Base-by-base conservation (phyloP, 2,888 invertebrate genomes). In the Cantharis flavilabris region DNA sequence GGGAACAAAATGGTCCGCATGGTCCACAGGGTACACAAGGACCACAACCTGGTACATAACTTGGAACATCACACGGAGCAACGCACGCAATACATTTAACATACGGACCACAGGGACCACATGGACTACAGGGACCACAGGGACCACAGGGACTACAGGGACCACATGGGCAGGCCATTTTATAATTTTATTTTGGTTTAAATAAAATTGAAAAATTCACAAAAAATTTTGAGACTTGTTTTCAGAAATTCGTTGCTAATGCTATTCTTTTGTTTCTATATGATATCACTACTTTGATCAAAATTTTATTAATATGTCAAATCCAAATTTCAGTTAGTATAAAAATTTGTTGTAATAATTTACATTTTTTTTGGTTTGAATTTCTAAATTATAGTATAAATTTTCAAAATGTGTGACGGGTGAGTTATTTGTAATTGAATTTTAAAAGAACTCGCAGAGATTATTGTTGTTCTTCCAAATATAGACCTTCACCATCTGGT, bases 391-490 rank as follows among this genome's bases (percentile, higher is more conserved):
- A 63, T 49, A 30, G 70, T 67, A 23, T 69, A 18, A 33, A 10
- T 3, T 23, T 30, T 65, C 13, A 75, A 33, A 67, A 78, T 77
- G 79, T 67, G 75, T 64, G 73, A 76, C 7, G 69, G 63, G 70
- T 82, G 70, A 71, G 71, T 49, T 49, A 3, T 9, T 30, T n/a
- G 2, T 74, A 81, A 62, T 70, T 82, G 16, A 82, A 79, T 63
- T 73, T 69, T 78, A 10, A 72, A 75, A n/a, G 79, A 82, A 80
- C 77, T 82, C 16, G 78, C n/a, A 76, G 79, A 70, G 65, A 76
- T 75, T 79, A 71, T 67, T 69, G 18, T 16, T 33, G 72, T 71
- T 71, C 69, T 67, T 4, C 73, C 30, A 63, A 65, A 69, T 13
- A 69, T 64, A n/a, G 75, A 20, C 70, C 75, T 70, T 62, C 75